Conservation (phyloP, 2,797 vertebrate genomes). For the Spinus pinus region DNA sequence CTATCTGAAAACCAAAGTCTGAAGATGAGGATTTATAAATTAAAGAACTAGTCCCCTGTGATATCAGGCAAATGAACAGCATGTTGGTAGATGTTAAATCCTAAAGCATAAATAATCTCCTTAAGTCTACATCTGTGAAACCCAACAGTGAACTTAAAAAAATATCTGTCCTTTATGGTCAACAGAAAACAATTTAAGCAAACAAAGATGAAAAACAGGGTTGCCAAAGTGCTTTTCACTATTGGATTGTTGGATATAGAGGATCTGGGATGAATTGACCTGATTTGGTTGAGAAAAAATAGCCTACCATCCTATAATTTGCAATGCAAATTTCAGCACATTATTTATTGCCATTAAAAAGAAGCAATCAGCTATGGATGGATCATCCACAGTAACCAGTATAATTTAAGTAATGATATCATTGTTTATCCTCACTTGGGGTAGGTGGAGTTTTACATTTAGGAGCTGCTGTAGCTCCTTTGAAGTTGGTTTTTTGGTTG, state of each 20-base stretch:
- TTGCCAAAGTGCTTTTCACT: neutral
- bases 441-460: neutral
- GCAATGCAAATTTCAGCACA: neutral
- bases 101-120: conserved; percentile 51
- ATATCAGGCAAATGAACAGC: conserved; percentile 47
- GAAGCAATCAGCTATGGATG: neutral
- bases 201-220: neutral
- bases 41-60: conserved; percentile 36
- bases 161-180: neutral
- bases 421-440: neutral
- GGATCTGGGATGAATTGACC: neutral
- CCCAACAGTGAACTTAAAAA: conserved; percentile 24
- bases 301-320: neutral
- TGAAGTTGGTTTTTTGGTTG: neutral
- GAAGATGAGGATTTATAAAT: conserved; percentile 50
- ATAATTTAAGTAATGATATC: neutral
- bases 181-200: neutral
- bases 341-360: neutral
- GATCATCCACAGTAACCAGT: neutral
- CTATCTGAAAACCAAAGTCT: neutral
- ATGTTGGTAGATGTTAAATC: conserved; percentile 45
- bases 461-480: neutral
- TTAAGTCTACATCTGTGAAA: conserved; percentile 42
- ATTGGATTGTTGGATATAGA: neutral
- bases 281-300: neutral